phyloP scores from a whole-genome alignment of 2,888 invertebrate species.

The Drosophila siamana region DNA sequence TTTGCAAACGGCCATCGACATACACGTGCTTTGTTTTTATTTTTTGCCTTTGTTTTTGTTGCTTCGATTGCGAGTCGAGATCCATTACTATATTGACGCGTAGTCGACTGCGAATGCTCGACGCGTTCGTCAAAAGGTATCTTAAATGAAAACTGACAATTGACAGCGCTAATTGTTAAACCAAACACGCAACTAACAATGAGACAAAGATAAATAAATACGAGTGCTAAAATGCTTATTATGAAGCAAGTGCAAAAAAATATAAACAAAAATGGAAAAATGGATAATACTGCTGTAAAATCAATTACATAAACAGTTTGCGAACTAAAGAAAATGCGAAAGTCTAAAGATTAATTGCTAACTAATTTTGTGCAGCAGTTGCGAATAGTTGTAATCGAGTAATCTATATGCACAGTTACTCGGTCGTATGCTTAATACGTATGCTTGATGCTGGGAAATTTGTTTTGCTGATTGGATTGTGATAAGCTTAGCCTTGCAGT shows the following conservation, averaged over 20 bases:
- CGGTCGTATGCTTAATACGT: background rate
- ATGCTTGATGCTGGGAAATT: slow-evolving; percentile 10
- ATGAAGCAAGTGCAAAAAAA: slow-evolving; percentile 30
- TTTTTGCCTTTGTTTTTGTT: no score
- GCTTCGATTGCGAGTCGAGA: slow-evolving; percentile 1
- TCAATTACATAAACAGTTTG: slow-evolving; percentile 38
- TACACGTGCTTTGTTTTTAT: slow-evolving; percentile 52
- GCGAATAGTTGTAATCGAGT: background rate
- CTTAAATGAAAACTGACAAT: slow-evolving; percentile 22
- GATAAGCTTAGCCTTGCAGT: slow-evolving; percentile 8
- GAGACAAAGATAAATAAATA: slow-evolving; percentile 31
- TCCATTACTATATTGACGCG: background rate
- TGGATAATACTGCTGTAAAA: slow-evolving; percentile 27
- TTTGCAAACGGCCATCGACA: slow-evolving; percentile 13
- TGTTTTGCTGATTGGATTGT: slow-evolving; percentile 2
- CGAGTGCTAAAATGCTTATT: slow-evolving; percentile 24
- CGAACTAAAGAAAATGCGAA: no score
- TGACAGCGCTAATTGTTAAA: slow-evolving; percentile 63
- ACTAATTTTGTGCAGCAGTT: background rate
- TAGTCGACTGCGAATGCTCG: background rate
- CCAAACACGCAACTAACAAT: slow-evolving; percentile 56
- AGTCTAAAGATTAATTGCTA: background rate
- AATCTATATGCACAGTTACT: background rate
- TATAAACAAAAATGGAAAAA: background rate
- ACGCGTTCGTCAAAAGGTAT: background rate